phyloP scores from a whole-genome alignment of 2,113 vertebrate genomes.

The Struthio camelus region DNA sequence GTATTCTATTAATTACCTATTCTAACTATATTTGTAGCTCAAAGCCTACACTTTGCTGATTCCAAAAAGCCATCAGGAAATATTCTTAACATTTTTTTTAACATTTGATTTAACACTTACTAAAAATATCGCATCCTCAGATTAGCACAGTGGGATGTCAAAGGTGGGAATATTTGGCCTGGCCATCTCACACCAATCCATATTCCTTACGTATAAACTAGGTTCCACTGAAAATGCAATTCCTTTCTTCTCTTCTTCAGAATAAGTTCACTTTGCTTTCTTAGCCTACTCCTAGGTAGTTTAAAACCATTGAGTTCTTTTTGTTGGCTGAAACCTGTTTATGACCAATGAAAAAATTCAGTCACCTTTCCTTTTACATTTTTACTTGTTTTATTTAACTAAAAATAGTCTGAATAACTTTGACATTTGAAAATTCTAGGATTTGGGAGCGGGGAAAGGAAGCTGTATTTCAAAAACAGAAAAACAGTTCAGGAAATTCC shows the following conservation, averaged over 20 bases:
- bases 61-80: background rate
- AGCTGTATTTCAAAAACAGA: constrained; percentile 35
- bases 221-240: background rate
- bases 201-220: background rate
- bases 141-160: background rate
- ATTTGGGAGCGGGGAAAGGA: background rate
- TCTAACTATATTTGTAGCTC: background rate
- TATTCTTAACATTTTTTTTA: background rate
- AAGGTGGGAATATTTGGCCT: background rate
- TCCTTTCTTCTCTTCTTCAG: background rate
- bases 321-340: background rate
- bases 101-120: constrained; percentile 9
- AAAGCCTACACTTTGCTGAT: background rate
- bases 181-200: background rate
- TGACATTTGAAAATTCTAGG: background rate
- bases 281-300: background rate
- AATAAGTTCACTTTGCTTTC: background rate
- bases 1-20: constrained; percentile 1
- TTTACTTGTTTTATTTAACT: background rate
- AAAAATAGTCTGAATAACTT: background rate
- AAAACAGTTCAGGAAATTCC: constrained; percentile 47
- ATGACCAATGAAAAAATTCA: background rate
- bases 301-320: background rate
- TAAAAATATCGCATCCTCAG: constrained; percentile 6
- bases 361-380: background rate